Base-by-base conservation (phyloP, 1,140 invertebrate genomes). In the Charaxes varanes region DNA sequence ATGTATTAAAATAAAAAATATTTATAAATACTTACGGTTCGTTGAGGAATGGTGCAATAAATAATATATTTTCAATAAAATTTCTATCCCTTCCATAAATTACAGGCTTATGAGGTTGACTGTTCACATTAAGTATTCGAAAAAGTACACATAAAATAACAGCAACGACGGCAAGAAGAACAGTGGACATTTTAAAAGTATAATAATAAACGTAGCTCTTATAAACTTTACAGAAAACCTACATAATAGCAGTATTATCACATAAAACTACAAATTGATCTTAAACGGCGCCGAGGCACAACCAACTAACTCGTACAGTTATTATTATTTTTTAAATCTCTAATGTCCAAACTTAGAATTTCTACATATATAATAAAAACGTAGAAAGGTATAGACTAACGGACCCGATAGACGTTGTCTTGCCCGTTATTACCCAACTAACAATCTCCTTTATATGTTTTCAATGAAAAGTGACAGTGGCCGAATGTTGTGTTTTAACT, bases 101-200 rank as follows among this genome's bases (percentile, higher is more conserved):
- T 31, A 87, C 78, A 10, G 93, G 93, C 70, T 89, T 90, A 41
- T 90, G 86, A 0, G 93, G 88, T 59, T 91, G 88, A 57, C 91
- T 93, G 68, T 92, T 91, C 27, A 95, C 90, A 76, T 95, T 94
- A 22, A 95, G 81, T 61, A 95, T 90, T 66, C 93, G 87, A 67
- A 94, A 93, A 35, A 95, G 85, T 47, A 93, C 88, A 73, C 91
- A 93, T 32, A 94, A 76, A 50, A 94, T 90, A 15, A 94, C 91
- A 31, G 92, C 92, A 47, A 93, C 77, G 4, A 91, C 86, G 23
- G 91, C 91, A 44, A 94, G 74, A 30, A 92, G 73, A 37, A 91
- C 90, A 33, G 92, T 91, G 50, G 91, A 93, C 91, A 93, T 93
- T 53, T 48, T 80, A 22, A n/a, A 34, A 21, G 13, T 11, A 40